Evolutionary conservation across 1,140 invertebrate genomes (phyloP), one percentile per base, ranked within the genome.

Genomic region (Hylaeus anthracinus): DNA sequence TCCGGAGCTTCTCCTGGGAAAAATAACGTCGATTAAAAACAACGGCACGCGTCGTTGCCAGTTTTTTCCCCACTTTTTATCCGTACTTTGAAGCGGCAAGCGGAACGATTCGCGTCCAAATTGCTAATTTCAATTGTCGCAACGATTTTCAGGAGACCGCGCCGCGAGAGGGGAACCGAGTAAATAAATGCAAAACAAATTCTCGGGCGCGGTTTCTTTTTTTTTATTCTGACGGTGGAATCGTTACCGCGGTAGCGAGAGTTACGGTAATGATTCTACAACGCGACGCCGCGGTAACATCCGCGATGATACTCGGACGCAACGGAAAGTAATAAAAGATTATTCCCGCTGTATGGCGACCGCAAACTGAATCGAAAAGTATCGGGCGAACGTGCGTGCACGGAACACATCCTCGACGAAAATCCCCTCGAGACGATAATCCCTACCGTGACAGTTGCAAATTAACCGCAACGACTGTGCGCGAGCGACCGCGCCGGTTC

Each of bases 391-490:
- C 39, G 37, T 56, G 26, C 67, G 67, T 56, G 53, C 37, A 55
- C 51, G 0, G 26, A 26, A 41, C 37, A 39, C 6, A 72, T 71
- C 39, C 45, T 81, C 53, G 37, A 37, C 72, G 60, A 66, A 86
- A 82, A 63, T 53, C 72, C 67, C 73, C 73, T 43, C 43, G 77
- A 72, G 80, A 86, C 81, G 80, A 86, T 89, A 89, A 89, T 80
- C 79, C 74, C 64, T 63, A 85, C 72, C 79, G 82, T 61, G 61
- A 9, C 63, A 41, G 72, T 87, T 81, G 85, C 85, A 87, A 89
- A 88, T 89, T 88, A 87, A 88, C 82, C 81, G 55, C 81, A 58
- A 69, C 74, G 41, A 79, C 80, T 81, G 9, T 3, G 15, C 41
- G 63, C 74, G 39, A 14, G 15, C 26, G 26, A 5, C n/a, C 8